phyloP scores from a whole-genome alignment of 2,888 invertebrate species.

The Scaptodrosophila latifasciaeformis region DNA sequence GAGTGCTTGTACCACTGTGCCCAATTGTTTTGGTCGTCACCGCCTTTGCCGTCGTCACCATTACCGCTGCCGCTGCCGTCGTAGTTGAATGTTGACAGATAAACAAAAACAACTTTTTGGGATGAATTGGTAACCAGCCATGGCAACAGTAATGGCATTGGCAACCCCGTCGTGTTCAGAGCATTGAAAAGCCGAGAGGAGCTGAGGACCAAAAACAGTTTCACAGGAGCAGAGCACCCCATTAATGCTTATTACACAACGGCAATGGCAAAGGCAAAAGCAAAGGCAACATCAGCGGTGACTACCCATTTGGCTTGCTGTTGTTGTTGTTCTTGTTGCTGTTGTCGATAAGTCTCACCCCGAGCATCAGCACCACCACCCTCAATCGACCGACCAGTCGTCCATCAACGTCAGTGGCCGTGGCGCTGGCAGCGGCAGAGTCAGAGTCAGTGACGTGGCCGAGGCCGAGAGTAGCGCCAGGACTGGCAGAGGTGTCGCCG shows the following conservation, averaged over 20 bases:
- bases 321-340: too few species aligned
- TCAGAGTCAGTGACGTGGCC: too few species aligned
- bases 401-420: not conserved
- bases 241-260: conserved; percentile 58
- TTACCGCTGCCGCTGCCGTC: conserved; percentile 26
- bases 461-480: not conserved
- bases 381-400: not conserved
- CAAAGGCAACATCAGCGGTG: not conserved
- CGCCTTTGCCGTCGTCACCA: not conserved
- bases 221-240: conserved; percentile 42
- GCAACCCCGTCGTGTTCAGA: conserved; percentile 12
- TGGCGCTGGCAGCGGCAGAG: too few species aligned
- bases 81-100: conserved; percentile 64
- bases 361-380: too few species aligned
- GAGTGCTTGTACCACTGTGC: conserved; percentile 29
- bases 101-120: conserved; percentile 62
- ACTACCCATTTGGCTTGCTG: too few species aligned
- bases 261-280: not conserved
- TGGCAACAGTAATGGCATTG: conserved; percentile 27
- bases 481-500: conserved; percentile 10
- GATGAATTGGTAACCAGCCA: conserved; percentile 46
- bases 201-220: not conserved
- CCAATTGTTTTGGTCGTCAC: not conserved
- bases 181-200: conserved; percentile 13
- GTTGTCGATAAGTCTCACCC: too few species aligned